phyloP scores from a whole-genome alignment of 2,113 vertebrate species.

The Sturnira hondurensis region DNA sequence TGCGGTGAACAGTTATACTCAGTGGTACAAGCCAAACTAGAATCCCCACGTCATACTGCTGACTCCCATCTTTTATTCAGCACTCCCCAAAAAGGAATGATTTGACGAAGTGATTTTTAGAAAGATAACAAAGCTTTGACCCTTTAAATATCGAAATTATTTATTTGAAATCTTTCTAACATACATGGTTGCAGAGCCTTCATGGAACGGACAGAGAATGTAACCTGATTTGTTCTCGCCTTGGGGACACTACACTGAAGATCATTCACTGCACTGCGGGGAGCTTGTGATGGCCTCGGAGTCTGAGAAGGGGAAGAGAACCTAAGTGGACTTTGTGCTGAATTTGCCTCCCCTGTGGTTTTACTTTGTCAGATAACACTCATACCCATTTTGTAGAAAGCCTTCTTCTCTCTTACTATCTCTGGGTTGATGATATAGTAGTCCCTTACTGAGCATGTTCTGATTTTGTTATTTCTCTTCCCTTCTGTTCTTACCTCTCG shows the following conservation, averaged over 20 bases:
- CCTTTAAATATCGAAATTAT: background rate
- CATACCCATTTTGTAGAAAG: background rate
- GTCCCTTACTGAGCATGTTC: background rate
- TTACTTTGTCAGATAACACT: background rate
- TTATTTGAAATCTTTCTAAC: background rate
- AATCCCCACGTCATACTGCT: background rate
- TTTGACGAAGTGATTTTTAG: background rate
- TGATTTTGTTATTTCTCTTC: background rate
- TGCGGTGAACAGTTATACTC: background rate
- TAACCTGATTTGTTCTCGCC: background rate
- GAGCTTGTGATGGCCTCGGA: background rate
- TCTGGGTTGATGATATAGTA: background rate
- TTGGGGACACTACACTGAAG: background rate
- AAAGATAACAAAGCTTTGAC: background rate
- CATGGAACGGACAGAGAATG: background rate
- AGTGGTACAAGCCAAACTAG: background rate
- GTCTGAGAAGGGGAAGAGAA: background rate
- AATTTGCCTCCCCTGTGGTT: background rate
- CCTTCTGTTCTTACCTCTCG: background rate
- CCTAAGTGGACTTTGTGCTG: background rate
- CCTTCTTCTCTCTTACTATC: background rate
- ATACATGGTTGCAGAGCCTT: background rate
- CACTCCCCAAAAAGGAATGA: background rate
- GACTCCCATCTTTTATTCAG: background rate
- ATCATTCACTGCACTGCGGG: background rate